These are phyloP conservation scores for Cebus imitator DNA, from an alignment of 2,113 vertebrate species.

Conservation along the genomic window DNA sequence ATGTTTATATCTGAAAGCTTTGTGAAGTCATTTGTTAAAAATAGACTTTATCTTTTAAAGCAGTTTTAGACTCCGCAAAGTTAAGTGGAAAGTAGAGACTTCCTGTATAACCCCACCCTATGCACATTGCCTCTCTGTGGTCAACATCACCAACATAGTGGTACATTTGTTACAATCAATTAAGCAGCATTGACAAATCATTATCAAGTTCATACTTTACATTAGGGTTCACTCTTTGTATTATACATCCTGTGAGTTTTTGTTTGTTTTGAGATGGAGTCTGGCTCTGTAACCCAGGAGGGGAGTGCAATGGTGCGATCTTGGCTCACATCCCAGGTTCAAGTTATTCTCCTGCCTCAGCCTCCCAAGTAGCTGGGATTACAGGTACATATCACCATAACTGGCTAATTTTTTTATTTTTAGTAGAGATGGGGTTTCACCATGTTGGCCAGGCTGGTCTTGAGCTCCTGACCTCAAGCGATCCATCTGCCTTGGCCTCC, in stretches of 20 bases:
- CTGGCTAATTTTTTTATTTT: too few species aligned
- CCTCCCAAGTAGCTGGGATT: too few species aligned
- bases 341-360: too few species aligned
- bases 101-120: background rate
- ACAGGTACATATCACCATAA: too few species aligned
- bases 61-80: background rate
- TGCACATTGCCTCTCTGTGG: fast-evolving
- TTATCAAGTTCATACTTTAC: background rate
- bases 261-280: too few species aligned
- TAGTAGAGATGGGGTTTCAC: too few species aligned
- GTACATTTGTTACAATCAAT: background rate
- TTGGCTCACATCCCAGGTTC: too few species aligned
- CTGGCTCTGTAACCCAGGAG: too few species aligned
- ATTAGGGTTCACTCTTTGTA: background rate
- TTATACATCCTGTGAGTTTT: background rate
- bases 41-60: background rate
- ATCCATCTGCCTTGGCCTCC: too few species aligned
- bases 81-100: background rate
- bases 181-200: background rate
- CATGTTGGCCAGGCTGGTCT: too few species aligned
- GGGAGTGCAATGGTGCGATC: too few species aligned
- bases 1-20: background rate
- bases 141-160: background rate
- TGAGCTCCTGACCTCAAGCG: too few species aligned
- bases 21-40: background rate